Percentiles rank a stretch among this genome's conserved stretches.
phyloP scores from a whole-genome alignment of 2,113 vertebrate species.

The Nibea albiflora region DNA sequence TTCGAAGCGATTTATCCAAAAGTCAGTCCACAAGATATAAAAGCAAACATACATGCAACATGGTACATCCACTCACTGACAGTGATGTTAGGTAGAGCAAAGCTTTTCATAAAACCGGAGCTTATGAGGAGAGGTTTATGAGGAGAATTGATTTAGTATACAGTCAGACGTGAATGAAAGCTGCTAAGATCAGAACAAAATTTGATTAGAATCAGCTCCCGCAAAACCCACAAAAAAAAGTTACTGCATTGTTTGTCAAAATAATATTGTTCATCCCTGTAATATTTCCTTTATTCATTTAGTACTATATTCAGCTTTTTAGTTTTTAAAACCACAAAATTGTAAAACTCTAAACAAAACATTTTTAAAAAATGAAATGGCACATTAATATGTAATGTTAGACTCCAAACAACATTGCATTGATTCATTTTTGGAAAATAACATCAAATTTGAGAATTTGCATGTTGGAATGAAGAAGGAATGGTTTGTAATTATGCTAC shows the following conservation, averaged over 20 bases:
- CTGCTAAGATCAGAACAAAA: background rate
- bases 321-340: background rate
- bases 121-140: background rate
- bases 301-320: background rate
- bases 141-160: conserved; percentile 3
- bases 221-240: background rate
- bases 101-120: conserved; percentile 18
- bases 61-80: conserved; percentile 8
- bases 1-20: background rate
- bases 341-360: background rate
- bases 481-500: background rate
- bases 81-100: conserved; percentile 26
- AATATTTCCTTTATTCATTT: background rate
- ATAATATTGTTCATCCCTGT: background rate
- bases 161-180: conserved; percentile 15
- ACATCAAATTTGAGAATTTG: background rate
- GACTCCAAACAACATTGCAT: background rate
- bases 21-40: conserved; percentile 4
- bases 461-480: background rate
- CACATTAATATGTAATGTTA: background rate
- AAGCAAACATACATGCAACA: conserved; percentile 19
- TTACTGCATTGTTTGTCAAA: background rate
- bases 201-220: background rate
- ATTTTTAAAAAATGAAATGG: background rate
- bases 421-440: background rate